Base-by-base conservation (phyloP, 2,888 invertebrate species). In the Drosophila diplacantha region DNA sequence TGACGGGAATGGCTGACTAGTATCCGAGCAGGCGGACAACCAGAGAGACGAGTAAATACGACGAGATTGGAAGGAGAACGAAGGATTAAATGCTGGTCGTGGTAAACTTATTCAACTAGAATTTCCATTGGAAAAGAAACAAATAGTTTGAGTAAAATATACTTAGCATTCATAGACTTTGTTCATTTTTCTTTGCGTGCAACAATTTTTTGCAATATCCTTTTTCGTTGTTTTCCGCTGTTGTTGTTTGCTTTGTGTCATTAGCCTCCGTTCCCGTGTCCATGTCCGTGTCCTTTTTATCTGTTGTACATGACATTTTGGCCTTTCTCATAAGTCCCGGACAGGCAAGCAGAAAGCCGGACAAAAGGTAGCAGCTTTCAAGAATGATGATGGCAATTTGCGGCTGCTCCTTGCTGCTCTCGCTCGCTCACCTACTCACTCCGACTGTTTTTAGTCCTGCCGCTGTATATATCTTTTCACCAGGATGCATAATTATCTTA, bases 371-470 rank as follows among this genome's bases (percentile, higher is more conserved):
- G 78, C 20, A 14, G 37, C 58, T 63, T 41, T 52, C 71, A 69
- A 81, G 78, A 78, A 83, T 82, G 81, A 78, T 82, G 83, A 77
- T 56, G 78, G 83, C 78, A 74, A 78, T 78, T 82, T 82, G 83
- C 83, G 83, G 81, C 78, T 82, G 77, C 81, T 81, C 80, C 80
- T 59, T 61, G 62, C 67, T 69, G 60, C 60, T 24, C 35, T 52
- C 16, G 12, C 20, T n/a, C 20, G 14, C 16, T 39, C 8, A 3
- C 38, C 12, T 8, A 12, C 12, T 53, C 9, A 34, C 38, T 41
- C 18, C 46, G 16, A 26, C 16, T 26, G 7, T 8, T 6, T 16
- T 24, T 11, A 18, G 26, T 37, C 22, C 56, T 60, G 44, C 18
- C 5, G 8, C 18, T 32, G 18, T n/a, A 32, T 26, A 18, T 12